A percentile compares a stretch with the other conserved stretches of the same genome.
Evolutionary conservation across 2,113 vertebrate species (phyloP).

Genomic region (Neogobius melanostomus): DNA sequence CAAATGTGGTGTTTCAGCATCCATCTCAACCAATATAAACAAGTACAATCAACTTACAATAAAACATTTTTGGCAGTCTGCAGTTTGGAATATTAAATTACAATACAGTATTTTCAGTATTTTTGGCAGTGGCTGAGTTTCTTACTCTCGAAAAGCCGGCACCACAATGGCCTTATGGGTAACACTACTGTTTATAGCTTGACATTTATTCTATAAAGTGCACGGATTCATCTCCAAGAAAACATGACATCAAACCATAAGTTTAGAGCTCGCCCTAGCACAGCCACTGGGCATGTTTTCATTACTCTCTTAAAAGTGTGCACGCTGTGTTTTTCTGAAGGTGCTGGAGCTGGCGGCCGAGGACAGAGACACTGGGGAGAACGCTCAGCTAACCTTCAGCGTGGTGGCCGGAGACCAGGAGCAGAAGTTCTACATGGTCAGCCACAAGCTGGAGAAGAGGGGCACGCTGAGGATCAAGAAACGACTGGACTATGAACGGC

Average conservation of each 20-base stretch:
- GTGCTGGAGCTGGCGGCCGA: slow-evolving; percentile 79
- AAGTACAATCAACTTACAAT: no score
- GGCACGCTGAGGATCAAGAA: slow-evolving; percentile 84
- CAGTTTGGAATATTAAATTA: no score
- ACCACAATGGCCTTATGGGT: not conserved
- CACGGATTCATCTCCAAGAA: not conserved
- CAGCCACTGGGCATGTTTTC: not conserved
- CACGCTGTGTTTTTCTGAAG: slow-evolving; percentile 24
- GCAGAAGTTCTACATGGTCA: slow-evolving; percentile 86
- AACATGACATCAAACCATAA: slow-evolving; percentile 1
- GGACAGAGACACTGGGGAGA: slow-evolving; percentile 82
- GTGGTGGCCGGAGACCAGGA: slow-evolving; percentile 85
- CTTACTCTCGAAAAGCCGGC: not conserved
- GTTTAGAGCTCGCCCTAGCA: not conserved
- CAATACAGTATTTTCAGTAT: no score
- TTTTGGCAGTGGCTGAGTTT: no score
- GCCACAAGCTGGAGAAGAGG: slow-evolving; percentile 76
- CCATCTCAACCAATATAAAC: no score
- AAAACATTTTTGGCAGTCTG: no score
- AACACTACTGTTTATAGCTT: not conserved
- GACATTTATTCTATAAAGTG: not conserved
- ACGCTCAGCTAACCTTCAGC: slow-evolving; percentile 83
- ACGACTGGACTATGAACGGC: slow-evolving; percentile 83
- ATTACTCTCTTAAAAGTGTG: no score
- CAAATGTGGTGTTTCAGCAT: no score